A percentile compares a stretch with the other conserved stretches of the same genome.
Conservation (phyloP, 2,797 vertebrate genomes). For the Lithobates pipiens region DNA sequence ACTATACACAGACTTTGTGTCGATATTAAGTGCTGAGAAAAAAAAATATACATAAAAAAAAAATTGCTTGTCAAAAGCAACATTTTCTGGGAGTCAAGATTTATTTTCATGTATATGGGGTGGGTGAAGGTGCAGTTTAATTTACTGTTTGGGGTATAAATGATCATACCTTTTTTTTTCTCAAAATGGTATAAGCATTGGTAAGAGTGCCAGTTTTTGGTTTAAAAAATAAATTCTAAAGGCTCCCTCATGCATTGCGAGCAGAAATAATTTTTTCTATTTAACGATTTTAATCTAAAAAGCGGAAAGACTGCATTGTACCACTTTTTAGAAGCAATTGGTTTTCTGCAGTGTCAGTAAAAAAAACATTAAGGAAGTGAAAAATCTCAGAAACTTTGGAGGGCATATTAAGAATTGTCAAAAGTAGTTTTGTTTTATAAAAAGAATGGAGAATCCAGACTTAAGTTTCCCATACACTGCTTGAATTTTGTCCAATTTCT, state of each 20-base stretch:
- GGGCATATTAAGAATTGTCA: not conserved
- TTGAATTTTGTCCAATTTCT: too few species aligned
- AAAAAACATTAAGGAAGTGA: not conserved
- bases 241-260: not conserved
- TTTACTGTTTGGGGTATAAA: conserved; percentile 52
- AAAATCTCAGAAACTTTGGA: not conserved
- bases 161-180: not conserved
- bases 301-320: conserved; percentile 7
- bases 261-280: not conserved
- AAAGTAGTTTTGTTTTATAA: not conserved
- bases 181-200: not conserved
- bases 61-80: conserved; percentile 32
- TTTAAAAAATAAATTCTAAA: not conserved
- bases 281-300: not conserved
- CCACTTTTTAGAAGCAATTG: not conserved
- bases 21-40: conserved; percentile 83
- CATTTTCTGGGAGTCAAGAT: conserved; percentile 66
- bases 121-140: conserved; percentile 52
- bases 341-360: not conserved
- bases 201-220: conserved; percentile 28
- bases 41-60: conserved; percentile 48
- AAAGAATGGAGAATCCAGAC: not conserved
- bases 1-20: conserved; percentile 87
- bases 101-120: conserved; percentile 62
- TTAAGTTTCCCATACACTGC: not conserved